These are phyloP conservation scores for Sthenelais limicola DNA, from an alignment of 2,888 invertebrate species.

Conservation along the genomic window DNA sequence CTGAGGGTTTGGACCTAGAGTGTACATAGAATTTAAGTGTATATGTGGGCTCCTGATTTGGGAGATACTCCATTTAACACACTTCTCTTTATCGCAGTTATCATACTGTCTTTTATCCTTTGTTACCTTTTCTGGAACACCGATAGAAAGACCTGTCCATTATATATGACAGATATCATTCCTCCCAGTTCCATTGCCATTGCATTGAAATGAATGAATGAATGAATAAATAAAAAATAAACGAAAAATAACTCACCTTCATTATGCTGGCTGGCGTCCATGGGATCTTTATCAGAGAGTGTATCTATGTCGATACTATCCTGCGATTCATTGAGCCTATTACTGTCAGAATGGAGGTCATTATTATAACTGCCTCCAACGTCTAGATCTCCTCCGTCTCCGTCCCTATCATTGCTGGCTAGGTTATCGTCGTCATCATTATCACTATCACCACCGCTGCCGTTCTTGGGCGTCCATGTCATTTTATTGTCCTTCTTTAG, in stretches of 20 bases:
- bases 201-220: too few relatives aligned
- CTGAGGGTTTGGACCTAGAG: too few relatives aligned
- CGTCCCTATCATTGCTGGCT: constrained; percentile 65
- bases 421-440: constrained; percentile 62
- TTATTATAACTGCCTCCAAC: constrained; percentile 18
- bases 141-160: too few relatives aligned
- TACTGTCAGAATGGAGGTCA: neutral
- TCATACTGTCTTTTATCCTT: too few relatives aligned
- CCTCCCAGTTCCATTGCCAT: too few relatives aligned
- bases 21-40: too few relatives aligned
- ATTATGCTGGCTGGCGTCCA: neutral
- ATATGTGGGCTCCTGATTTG: too few relatives aligned
- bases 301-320: constrained; percentile 34
- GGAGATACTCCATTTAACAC: too few relatives aligned
- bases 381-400: constrained; percentile 49
- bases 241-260: constrained; percentile 27
- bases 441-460: constrained; percentile 61
- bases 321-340: constrained; percentile 10
- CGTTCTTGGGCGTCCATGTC: constrained; percentile 96
- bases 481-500: constrained; percentile 98
- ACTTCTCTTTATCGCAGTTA: too few relatives aligned
- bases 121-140: too few relatives aligned
- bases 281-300: constrained; percentile 29
- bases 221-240: too few relatives aligned
- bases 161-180: too few relatives aligned